Percentiles rank a stretch among this genome's conserved stretches.
Conservation (phyloP, 2,888 invertebrate genomes). For the Deilephila porcellus region DNA sequence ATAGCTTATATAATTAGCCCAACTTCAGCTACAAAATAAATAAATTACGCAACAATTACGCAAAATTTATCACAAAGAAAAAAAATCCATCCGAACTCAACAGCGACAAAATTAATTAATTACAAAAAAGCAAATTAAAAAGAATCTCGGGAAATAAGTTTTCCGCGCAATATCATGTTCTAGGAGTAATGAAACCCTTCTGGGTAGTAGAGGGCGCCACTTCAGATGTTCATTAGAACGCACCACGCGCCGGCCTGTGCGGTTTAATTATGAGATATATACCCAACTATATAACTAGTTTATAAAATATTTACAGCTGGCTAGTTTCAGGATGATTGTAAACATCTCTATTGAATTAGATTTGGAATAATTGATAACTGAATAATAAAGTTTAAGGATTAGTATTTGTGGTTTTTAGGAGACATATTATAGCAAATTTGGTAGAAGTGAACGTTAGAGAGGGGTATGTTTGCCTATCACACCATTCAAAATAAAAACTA, state of each 20-base stretch:
- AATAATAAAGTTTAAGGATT: too few species aligned
- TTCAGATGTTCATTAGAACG: constrained; percentile 55
- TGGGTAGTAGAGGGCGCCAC: constrained; percentile 43
- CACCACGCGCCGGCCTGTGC: constrained; percentile 32
- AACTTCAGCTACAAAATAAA: constrained; percentile 5
- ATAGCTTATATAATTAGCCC: background rate
- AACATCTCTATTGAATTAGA: background rate
- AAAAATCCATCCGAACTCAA: background rate
- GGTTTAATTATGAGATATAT: background rate
- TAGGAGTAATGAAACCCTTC: constrained; percentile 53
- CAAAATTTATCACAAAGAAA: background rate
- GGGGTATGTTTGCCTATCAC: too few species aligned
- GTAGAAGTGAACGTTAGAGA: too few species aligned
- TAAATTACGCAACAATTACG: constrained; percentile 16
- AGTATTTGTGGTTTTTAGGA: too few species aligned
- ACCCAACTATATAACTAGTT: background rate
- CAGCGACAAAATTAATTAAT: constrained; percentile 7
- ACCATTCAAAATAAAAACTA: too few species aligned
- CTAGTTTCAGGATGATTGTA: background rate
- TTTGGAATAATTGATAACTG: too few species aligned
- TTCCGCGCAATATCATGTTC: constrained; percentile 45
- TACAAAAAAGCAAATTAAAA: constrained; percentile 8
- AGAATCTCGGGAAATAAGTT: constrained; percentile 35
- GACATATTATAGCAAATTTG: too few species aligned
- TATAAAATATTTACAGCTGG: background rate